phyloP scores from a whole-genome alignment of 1,140 invertebrate genomes.

The Pogonomyrmex californicus region DNA sequence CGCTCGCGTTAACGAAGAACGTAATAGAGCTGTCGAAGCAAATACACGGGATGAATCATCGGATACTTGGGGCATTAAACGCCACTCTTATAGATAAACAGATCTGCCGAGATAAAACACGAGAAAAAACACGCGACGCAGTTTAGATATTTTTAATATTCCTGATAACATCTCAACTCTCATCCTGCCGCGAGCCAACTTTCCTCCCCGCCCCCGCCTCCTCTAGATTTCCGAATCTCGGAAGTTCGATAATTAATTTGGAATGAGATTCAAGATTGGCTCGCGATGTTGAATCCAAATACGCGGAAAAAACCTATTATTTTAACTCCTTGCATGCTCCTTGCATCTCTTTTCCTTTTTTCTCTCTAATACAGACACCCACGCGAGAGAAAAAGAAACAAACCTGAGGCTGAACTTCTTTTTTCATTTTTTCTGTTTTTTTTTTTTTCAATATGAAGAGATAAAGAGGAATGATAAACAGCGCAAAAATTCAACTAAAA shows the following conservation, averaged over 20 bases:
- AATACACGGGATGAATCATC: not conserved
- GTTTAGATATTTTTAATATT: not conserved
- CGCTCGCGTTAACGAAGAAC: not conserved
- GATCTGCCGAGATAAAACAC: slow-evolving; percentile 3
- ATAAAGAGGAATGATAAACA: no score
- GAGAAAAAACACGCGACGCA: not conserved
- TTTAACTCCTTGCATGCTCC: no score
- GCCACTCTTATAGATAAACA: not conserved
- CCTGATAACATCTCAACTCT: not conserved
- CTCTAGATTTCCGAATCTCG: not conserved
- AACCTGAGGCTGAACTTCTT: no score
- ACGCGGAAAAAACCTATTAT: not conserved
- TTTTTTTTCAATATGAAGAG: no score
- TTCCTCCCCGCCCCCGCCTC: not conserved
- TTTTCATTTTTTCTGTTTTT: no score
- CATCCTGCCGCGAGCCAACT: not conserved
- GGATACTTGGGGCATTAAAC: not conserved
- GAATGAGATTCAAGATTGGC: not conserved
- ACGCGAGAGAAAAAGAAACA: no score
- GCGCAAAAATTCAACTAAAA: no score
- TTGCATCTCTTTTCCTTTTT: no score
- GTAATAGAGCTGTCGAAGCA: not conserved
- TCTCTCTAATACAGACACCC: no score
- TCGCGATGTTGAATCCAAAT: not conserved
- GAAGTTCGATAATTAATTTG: not conserved